Percentiles rank a stretch among this genome's conserved stretches.
These are phyloP conservation scores for Liodrosophila aerea DNA, from an alignment of 2,888 invertebrate genomes.

Conservation along the genomic window DNA sequence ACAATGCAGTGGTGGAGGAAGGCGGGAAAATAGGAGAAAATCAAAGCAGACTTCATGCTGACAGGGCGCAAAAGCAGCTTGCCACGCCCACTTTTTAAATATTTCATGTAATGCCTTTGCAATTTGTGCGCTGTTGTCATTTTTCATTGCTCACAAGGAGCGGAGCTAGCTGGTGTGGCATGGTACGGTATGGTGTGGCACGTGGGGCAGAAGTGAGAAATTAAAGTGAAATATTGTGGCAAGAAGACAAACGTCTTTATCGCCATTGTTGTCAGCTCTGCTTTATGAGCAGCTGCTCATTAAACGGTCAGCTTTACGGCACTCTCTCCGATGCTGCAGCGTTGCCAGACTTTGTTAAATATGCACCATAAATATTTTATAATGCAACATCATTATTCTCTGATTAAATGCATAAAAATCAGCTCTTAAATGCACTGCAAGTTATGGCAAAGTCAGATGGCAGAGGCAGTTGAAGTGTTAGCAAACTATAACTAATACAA, in stretches of 20 bases:
- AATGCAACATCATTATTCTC: too few relatives aligned
- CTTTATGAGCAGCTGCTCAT: constrained; percentile 17
- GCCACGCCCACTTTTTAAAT: constrained; percentile 38
- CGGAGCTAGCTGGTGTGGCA: too few relatives aligned
- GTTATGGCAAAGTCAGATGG: too few relatives aligned
- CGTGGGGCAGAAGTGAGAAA: constrained; percentile 22
- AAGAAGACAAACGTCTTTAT: constrained; percentile 34
- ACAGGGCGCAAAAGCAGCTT: background rate
- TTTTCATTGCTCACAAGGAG: constrained; percentile 48
- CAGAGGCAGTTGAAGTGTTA: too few relatives aligned
- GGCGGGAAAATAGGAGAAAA: constrained; percentile 10
- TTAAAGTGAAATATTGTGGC: constrained; percentile 66
- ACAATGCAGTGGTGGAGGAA: constrained; percentile 9
- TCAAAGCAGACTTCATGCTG: constrained; percentile 23
- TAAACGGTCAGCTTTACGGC: constrained; percentile 25
- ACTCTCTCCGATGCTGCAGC: constrained; percentile 5
- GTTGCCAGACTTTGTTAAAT: too few relatives aligned
- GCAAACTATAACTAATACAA: too few relatives aligned
- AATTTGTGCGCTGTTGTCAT: constrained; percentile 64
- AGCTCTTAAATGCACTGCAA: too few relatives aligned
- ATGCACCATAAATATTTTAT: too few relatives aligned
- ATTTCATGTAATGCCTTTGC: constrained; percentile 68
- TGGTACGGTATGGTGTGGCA: background rate
- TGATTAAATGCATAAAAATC: too few relatives aligned
- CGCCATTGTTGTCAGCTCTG: constrained; percentile 34